Percentiles rank a stretch among this genome's conserved stretches.
These are phyloP conservation scores for Conops quadrifasciatus DNA, from an alignment of 2,888 invertebrate genomes.

Conservation along the genomic window DNA sequence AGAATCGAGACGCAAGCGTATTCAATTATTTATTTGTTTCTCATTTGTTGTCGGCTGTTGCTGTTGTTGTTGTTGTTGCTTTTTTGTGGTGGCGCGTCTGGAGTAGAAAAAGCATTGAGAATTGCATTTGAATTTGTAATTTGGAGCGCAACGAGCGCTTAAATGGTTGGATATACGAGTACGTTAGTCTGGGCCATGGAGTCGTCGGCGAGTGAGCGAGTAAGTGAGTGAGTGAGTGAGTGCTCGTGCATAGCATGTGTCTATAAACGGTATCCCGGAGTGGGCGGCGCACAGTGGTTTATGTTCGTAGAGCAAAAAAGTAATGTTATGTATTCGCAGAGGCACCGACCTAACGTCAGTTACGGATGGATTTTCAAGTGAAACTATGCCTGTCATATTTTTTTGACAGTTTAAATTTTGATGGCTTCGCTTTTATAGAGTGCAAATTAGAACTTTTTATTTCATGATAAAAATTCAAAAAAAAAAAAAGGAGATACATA, in stretches of 20 bases:
- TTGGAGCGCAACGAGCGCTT: not conserved
- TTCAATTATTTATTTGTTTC: slow-evolving; percentile 1
- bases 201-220: not conserved
- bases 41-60: too few relatives aligned
- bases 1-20: not conserved
- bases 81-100: slow-evolving; percentile 1
- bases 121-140: slow-evolving; percentile 32
- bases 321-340: too few relatives aligned
- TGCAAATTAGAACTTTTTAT: too few relatives aligned
- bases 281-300: slow-evolving; percentile 9
- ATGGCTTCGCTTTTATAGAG: too few relatives aligned
- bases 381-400: too few relatives aligned
- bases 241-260: slow-evolving; percentile 26
- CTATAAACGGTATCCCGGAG: slow-evolving; percentile 1
- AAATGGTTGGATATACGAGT: not conserved
- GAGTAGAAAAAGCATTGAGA: slow-evolving; percentile 9
- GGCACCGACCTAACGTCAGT: too few relatives aligned
- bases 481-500: slow-evolving; percentile 11
- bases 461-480: too few relatives aligned
- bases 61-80: too few relatives aligned
- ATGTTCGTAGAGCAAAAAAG: not conserved
- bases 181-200: not conserved
- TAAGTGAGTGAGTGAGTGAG: not conserved
- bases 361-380: too few relatives aligned
- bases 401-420: too few relatives aligned